A percentile compares a stretch with the other conserved stretches of the same genome.
phyloP scores from a whole-genome alignment of 1,140 invertebrate genomes.

The Hycleus cichorii region DNA sequence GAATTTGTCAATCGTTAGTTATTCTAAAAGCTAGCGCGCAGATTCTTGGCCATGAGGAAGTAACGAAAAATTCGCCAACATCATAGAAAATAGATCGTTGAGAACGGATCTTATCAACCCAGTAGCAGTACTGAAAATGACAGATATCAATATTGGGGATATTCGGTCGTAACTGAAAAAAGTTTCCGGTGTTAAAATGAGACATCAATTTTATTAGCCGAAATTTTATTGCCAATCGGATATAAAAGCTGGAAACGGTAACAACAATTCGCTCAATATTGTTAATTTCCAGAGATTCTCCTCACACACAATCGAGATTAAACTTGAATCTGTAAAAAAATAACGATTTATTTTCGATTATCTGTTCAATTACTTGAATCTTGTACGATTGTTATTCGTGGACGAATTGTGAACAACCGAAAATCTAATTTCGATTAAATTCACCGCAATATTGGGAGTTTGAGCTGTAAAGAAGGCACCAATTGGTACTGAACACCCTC shows the following conservation, averaged over 20 bases:
- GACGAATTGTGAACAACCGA: constrained; percentile 7
- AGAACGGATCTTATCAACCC: background rate
- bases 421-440: constrained; percentile 6
- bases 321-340: constrained; percentile 40
- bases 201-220: background rate
- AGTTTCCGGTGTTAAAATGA: background rate
- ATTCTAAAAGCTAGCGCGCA: constrained; percentile 41
- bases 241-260: constrained; percentile 56
- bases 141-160: background rate
- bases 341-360: no score
- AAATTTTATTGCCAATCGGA: constrained; percentile 49
- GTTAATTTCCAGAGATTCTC: constrained; percentile 60
- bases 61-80: background rate
- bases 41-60: background rate
- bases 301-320: constrained; percentile 42
- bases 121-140: background rate
- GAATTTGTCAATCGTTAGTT: constrained; percentile 63
- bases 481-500: constrained; percentile 5
- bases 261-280: constrained; percentile 54
- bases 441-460: background rate
- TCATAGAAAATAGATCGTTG: background rate
- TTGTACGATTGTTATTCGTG: constrained; percentile 12
- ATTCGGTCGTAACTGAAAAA: background rate
- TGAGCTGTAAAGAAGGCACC: constrained; percentile 8
- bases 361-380: constrained; percentile 7